Percentiles rank a stretch among this genome's conserved stretches.
These are phyloP conservation scores for Ophion costatus DNA, from an alignment of 2,888 invertebrate species.

Conservation along the genomic window DNA sequence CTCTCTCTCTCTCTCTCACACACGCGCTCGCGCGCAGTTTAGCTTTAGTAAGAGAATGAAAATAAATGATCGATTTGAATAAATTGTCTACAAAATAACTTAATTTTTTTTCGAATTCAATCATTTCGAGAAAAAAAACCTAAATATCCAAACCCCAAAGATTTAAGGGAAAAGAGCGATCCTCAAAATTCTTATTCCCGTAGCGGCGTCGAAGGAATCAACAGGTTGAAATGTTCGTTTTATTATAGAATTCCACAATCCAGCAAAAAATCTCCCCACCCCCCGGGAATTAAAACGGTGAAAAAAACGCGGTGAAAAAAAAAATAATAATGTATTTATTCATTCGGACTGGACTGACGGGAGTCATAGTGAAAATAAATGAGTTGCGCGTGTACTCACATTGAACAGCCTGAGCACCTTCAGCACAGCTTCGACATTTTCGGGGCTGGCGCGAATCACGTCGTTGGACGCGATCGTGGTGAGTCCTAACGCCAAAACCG, in stretches of 20 bases:
- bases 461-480: constrained; percentile 21
- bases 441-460: constrained; percentile 22
- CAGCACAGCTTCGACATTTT: constrained; percentile 37
- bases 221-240: neutral
- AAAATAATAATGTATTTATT: neutral
- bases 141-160: neutral
- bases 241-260: too few relatives aligned
- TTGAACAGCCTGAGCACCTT: constrained; percentile 49
- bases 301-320: neutral
- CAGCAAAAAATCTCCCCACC: too few relatives aligned
- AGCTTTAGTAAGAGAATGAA: neutral
- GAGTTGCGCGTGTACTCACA: neutral
- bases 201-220: neutral
- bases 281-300: too few relatives aligned
- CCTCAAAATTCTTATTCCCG: neutral
- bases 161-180: neutral
- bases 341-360: neutral
- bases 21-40: too few relatives aligned
- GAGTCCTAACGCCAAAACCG: constrained; percentile 37
- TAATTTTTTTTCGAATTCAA: too few relatives aligned
- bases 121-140: neutral
- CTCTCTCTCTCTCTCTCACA: too few relatives aligned
- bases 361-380: neutral
- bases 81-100: neutral
- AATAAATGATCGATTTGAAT: neutral